These are phyloP conservation scores for Acanthaster planci DNA, from an alignment of 35 echinoderm and acorn worm species.

Conservation along the genomic window DNA sequence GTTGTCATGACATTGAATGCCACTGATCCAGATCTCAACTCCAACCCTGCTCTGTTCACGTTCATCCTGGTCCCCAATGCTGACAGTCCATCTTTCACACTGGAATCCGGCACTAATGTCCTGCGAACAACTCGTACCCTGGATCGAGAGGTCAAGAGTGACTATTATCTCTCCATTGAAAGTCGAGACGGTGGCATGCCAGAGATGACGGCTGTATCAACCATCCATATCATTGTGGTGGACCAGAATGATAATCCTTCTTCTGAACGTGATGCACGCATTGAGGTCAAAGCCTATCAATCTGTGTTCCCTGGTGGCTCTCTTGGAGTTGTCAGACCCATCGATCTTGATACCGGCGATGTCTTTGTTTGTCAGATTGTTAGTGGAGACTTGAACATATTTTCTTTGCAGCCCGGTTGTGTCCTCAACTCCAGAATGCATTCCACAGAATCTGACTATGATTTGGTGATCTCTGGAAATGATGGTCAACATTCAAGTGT, in stretches of 20 bases:
- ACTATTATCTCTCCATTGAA: conserved; percentile 82
- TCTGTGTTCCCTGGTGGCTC: conserved; percentile 76
- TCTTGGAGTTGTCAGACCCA: conserved; percentile 74
- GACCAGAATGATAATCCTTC: conserved; percentile 96
- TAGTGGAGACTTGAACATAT: conserved; percentile 55
- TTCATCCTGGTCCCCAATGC: conserved; percentile 53
- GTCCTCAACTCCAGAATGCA: conserved; percentile 60
- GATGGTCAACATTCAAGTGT: conserved; percentile 79
- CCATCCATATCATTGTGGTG: conserved; percentile 65
- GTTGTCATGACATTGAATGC: conserved; percentile 86
- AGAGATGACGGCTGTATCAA: conserved; percentile 68
- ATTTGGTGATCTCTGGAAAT: conserved; percentile 61
- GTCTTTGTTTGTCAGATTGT: conserved; percentile 75
- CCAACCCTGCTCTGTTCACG: conserved; percentile 63
- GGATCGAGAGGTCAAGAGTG: conserved; percentile 64
- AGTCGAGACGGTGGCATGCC: conserved; percentile 81
- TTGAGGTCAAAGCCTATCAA: conserved; percentile 86
- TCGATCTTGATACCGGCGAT: conserved; percentile 79
- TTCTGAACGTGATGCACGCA: conserved; percentile 68
- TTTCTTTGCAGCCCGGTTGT: conserved; percentile 75
- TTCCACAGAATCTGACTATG: conserved; percentile 52
- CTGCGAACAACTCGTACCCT: conserved; percentile 65
- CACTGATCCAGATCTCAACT: conserved; percentile 76
- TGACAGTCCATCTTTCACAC: conserved; percentile 51
- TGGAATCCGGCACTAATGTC: conserved; percentile 40